phyloP scores from a whole-genome alignment of 2,888 invertebrate species.

The Scrobipalpa costella region DNA sequence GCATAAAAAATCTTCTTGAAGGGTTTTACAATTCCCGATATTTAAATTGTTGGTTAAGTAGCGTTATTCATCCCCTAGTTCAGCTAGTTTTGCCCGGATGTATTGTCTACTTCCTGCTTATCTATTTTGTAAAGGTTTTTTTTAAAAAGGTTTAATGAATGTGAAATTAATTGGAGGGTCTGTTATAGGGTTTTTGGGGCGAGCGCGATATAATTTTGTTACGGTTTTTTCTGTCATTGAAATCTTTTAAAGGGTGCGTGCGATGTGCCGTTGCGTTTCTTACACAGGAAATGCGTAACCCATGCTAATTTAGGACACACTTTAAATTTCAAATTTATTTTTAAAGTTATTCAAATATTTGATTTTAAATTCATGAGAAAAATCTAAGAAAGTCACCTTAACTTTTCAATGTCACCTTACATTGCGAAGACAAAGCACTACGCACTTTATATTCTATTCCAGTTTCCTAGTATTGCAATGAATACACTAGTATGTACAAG shows the following conservation, averaged over 20 bases:
- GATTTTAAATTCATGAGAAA: slow-evolving; percentile 17
- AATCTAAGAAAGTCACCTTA: slow-evolving; percentile 16
- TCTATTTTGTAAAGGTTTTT: slow-evolving; percentile 53
- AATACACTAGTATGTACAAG: neutral
- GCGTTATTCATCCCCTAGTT: slow-evolving; percentile 50
- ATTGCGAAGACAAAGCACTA: neutral
- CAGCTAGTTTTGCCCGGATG: slow-evolving; percentile 53
- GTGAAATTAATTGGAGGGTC: slow-evolving; percentile 74
- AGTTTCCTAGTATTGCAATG: neutral
- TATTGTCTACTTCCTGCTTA: slow-evolving; percentile 61
- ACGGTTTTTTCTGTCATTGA: slow-evolving; percentile 43
- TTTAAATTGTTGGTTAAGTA: slow-evolving; percentile 50
- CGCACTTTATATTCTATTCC: neutral
- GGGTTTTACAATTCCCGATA: slow-evolving; percentile 38
- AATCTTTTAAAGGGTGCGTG: slow-evolving; percentile 28
- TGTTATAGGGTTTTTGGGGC: slow-evolving; percentile 59
- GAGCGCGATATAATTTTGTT: slow-evolving; percentile 55
- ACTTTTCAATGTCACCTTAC: slow-evolving; percentile 8
- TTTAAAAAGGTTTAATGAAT: slow-evolving; percentile 65
- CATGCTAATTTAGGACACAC: slow-evolving; percentile 20
- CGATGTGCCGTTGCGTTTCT: slow-evolving; percentile 25
- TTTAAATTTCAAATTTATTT: slow-evolving; percentile 13
- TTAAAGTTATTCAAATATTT: slow-evolving; percentile 18
- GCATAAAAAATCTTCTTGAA: slow-evolving; percentile 19
- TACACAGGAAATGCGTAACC: slow-evolving; percentile 32